Base-by-base conservation (phyloP, 2,888 invertebrate genomes). In the Ochropleura plecta region DNA sequence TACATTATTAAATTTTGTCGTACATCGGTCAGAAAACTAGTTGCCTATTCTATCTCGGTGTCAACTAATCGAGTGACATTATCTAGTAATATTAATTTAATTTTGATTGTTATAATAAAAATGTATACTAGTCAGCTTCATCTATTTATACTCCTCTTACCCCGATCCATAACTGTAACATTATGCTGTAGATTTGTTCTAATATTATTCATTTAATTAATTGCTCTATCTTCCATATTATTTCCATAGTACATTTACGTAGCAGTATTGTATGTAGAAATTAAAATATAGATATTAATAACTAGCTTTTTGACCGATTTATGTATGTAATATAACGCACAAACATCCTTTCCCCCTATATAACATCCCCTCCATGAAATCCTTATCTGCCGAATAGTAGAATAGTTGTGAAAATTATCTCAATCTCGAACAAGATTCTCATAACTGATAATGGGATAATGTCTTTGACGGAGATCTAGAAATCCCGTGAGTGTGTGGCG, bases 251-350 rank as follows among this genome's bases (percentile, higher is more conserved):
- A 90, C 83, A 88, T 89, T 88, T 83, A 91, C 89, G 81, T 90
- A 92, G 88, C 89, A 92, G 86, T 93, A 92, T 91, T 92, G 90
- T 92, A 91, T 90, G 90, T 92, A 93, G 83, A 91, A 83, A 92
- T 92, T 93, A 91, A 91, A 93, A 84, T 79, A 88, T 92, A 92
- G 90, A 85, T 91, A 87, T 93, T 90, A 91, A 90, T 92, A 92
- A 95, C 95, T 96, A 95, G 96, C 93, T 88, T 96, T 96, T 96
- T 96, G 96, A 96, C 96, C 96, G 96, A 96, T 95, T 91, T 95
- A 95, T 95, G 89, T 95, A 95, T 94, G 90, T 94, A 93, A 88
- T 94, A 88, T 95, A 94, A 93, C 95, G 96, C 95, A 95, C 95
- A 95, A 92, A 92, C 89, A 91, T 92, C 88, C 88, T 83, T 85